Percentiles rank a stretch among this genome's conserved stretches.
phyloP scores from a whole-genome alignment of 1,140 invertebrate genomes.

The Drosophila biarmipes region DNA sequence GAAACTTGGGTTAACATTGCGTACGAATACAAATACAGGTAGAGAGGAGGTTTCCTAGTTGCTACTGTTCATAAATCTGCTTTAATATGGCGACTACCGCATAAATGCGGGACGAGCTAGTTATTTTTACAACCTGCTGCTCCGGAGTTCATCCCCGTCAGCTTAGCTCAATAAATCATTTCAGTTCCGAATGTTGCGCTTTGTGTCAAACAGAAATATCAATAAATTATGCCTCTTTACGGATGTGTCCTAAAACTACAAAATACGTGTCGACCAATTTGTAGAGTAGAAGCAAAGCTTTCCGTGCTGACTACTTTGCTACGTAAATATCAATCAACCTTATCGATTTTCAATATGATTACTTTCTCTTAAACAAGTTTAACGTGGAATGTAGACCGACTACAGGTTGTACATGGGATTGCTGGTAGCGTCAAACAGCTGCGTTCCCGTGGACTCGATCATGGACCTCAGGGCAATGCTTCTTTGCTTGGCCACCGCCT shows the following conservation, averaged over 20 bases:
- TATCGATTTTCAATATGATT: constrained; percentile 67
- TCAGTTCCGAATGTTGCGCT: constrained; percentile 55
- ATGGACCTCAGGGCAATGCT: constrained; percentile 79
- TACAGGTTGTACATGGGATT: constrained; percentile 84
- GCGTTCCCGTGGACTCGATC: constrained; percentile 83
- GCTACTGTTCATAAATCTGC: constrained; percentile 30
- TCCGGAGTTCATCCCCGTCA: constrained; percentile 19
- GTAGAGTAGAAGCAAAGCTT: constrained; percentile 25
- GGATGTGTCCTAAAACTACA: constrained; percentile 34
- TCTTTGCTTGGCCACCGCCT: constrained; percentile 80
- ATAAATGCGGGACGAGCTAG: constrained; percentile 23
- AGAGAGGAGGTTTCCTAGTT: constrained; percentile 1
- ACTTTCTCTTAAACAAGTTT: constrained; percentile 38
- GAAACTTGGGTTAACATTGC: constrained; percentile 15
- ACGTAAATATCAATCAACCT: constrained; percentile 73
- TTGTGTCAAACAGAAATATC: constrained; percentile 61
- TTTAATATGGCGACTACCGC: constrained; percentile 68
- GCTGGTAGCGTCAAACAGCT: constrained; percentile 80
- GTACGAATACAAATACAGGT: constrained; percentile 21
- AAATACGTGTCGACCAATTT: constrained; percentile 37
- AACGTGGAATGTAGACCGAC: constrained; percentile 35
- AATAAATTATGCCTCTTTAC: constrained; percentile 48
- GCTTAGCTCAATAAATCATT: constrained; percentile 50
- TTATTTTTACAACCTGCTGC: constrained; percentile 43
- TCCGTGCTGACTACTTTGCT: constrained; percentile 15